Evolutionary conservation across 2,113 vertebrate genomes (phyloP), one percentile per base, ranked within the genome.

Genomic region (Laticauda laticaudata): DNA sequence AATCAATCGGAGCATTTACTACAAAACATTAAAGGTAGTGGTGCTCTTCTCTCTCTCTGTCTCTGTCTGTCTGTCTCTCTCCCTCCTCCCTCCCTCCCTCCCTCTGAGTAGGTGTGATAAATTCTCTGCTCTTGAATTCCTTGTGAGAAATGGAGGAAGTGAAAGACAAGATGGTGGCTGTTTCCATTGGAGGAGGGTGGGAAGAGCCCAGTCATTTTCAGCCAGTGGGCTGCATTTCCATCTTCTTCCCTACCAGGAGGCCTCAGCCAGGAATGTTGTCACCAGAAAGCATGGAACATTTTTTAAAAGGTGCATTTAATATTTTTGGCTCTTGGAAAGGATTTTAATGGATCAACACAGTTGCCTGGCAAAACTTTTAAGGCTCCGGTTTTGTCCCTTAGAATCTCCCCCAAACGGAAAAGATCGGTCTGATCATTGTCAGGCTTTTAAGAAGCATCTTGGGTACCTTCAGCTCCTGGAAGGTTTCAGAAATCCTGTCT

Each of bases 1-100:
- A 97, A 99, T 99, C 97, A 99, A 99, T 98, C 97, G 98, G 97
- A 98, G 98, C 94, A 99, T 99, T 95, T 99, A 99, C 97, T 99
- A 99, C 98, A 99, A 99, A 97, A 98, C 98, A 11, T 97, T 99
- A 93, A 98, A 98, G 98, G 99, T 99, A 98, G 91, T 90, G 0
- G 0, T 94, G 59, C 56, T 61, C 7, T 48, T 4, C 14, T 54
- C 43, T 0, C 0, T 0, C 64, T 69, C 34, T n/a, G 23, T 9
- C 23, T 2, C 23, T 8, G 4, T 48, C 56, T 23, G 21, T 5
- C 55, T 56, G 1, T 48, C 8, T 21, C 57, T 1, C 21, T 29
- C 56, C 2, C 21, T 2, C 21, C 26, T 3, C 10, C 8, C 45
- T 0, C 64, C 86, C 43, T 29, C 56, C 6, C 21, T 2, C 21